Evolutionary conservation across 2,113 vertebrate genomes (phyloP), one percentile per base, ranked within the genome.

Genomic region (Empidonax alnorum): DNA sequence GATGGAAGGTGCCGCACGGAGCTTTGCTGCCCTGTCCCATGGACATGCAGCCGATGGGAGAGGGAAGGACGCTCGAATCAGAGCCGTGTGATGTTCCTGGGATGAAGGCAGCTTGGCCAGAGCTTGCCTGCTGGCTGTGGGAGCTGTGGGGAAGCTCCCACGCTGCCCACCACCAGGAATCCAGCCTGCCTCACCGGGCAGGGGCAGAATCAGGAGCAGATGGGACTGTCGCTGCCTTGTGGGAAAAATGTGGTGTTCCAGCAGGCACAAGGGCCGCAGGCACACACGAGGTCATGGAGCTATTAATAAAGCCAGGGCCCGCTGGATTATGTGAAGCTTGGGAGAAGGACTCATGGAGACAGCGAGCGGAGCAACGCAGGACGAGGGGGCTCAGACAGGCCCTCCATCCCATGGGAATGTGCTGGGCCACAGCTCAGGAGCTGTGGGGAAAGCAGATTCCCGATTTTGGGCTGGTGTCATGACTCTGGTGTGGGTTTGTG

Each of bases 121-220:
- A 42, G 81, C 69, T 84, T 13, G 10, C 44, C 49, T 0, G 0
- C 37, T 33, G 88, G 23, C 63, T 24, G 0, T 6, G 15, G 74
- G 44, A 80, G 56, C 68, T 27, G 33, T 6, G 10, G 68, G 66
- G 3, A 20, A 82, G 61, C n/a, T 75, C 25, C 56, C 7, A 2
- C 4, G 3, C 31, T 71, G 76, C 76, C 91, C 52, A 74, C 52
- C 93, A 66, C 44, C 92, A 4, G 0, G n/a, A 94, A 87, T 65
- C 9, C 28, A 66, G 42, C 74, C 53, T 90, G 50, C 47, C 90
- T 71, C 7, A 2, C 35, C 5, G 4, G 24, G 4, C 24, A n/a
- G 37, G 83, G 59, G 89, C 69, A 76, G 90, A 89, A 92, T 55
- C 3, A 14, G 94, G 87, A 96, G 87, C 94, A 96, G 96, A 96